Evolutionary conservation across 2,888 invertebrate genomes (phyloP), one percentile per base, ranked within the genome.

Genomic region (Nasonia oneida): DNA sequence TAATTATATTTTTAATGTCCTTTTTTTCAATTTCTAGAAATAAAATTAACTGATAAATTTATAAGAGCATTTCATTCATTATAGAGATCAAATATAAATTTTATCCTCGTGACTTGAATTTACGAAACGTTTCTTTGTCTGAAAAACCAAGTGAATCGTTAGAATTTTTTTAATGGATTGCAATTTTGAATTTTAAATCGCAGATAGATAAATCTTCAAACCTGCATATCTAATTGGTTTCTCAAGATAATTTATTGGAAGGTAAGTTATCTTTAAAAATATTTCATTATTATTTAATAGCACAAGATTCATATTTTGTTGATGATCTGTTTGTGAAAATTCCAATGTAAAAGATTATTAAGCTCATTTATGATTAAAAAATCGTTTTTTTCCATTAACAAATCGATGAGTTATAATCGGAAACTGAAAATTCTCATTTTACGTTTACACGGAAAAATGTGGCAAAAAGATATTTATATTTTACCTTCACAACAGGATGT

Each of bases 81-180:
- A 73, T 18, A 39, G 53, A 71, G 61, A 81, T 29, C 18, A 53
- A 29, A 79, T 33, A 18, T 77, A 14, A 18, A 80, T 37, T 33
- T 37, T 14, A n/a, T 70, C 12, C 47, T n/a, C 18, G 47, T 78
- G 47, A 23, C 15, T 67, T 29, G 3, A 47, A 47, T 47, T 77
- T 64, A 23, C 2, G 12, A 6, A 6, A 42, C 15, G 42, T 42
- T 5, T 42, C n/a, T 61, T 18, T 74, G 39, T 39, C 53, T 80
- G 71, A 53, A 80, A 71, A 80, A 80, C 39, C 64, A 47, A 74
- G 39, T 23, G 8, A 47, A 29, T 10, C 14, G 8, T 23, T 64
- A 23, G 29, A 64, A 23, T 29, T 8, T 64, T 5, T 64, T 23
- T 64, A 64, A 64, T 23, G 18, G n/a, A 64, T 64, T 64, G 64